Conservation (phyloP, 2,797 vertebrate genomes). For the Eutrigla gurnardus region DNA sequence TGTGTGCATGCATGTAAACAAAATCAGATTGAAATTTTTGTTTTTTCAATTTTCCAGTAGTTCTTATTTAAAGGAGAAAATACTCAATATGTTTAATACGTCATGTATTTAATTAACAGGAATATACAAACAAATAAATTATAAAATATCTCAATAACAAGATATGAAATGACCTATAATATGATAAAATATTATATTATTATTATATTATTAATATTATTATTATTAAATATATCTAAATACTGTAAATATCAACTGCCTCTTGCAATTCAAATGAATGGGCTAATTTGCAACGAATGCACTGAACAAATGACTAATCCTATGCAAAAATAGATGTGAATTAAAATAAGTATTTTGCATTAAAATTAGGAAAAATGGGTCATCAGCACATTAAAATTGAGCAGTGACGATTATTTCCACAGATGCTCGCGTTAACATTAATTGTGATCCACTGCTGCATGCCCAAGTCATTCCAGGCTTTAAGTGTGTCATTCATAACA, state of each 20-base stretch:
- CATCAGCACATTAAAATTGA: slow-evolving; percentile 52
- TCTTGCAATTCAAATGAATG: slow-evolving; percentile 17
- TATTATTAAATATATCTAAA: background rate
- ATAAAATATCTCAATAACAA: too few relatives aligned
- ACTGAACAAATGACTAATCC: slow-evolving; percentile 14
- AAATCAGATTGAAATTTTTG: too few relatives aligned
- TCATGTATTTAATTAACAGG: background rate
- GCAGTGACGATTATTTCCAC: slow-evolving; percentile 58
- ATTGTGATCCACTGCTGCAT: slow-evolving; percentile 61
- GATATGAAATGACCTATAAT: too few relatives aligned
- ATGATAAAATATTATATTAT: too few relatives aligned
- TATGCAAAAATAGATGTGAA: slow-evolving; percentile 18
- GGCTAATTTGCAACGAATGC: slow-evolving; percentile 28
- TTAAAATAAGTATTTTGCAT: slow-evolving; percentile 32
- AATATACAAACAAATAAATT: background rate
- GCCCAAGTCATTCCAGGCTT: slow-evolving; percentile 55
- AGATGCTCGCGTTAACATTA: slow-evolving; percentile 50
- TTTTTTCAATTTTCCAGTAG: too few relatives aligned
- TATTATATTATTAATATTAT: too few relatives aligned
- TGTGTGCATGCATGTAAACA: background rate
- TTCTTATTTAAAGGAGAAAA: too few relatives aligned
- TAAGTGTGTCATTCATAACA: slow-evolving; percentile 69
- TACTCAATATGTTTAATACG: background rate
- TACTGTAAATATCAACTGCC: slow-evolving; percentile 26
- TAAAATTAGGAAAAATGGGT: slow-evolving; percentile 42